phyloP scores from a whole-genome alignment of 2,113 vertebrate species.

The Epinephelus cyanopodus region DNA sequence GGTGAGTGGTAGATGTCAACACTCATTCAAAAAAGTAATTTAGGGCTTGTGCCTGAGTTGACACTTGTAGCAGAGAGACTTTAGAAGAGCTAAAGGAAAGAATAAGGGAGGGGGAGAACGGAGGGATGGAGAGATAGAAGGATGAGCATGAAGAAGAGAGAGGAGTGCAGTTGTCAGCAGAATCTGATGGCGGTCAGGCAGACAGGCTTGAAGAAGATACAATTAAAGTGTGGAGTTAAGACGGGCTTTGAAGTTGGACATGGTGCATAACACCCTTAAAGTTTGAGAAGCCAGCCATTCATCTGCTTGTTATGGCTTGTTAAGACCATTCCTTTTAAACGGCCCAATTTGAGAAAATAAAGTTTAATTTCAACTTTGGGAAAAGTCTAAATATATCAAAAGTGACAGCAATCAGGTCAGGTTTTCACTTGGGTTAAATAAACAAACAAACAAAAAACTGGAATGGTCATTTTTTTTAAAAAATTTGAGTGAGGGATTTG shows the following conservation, averaged over 20 bases:
- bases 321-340: constrained; percentile 82
- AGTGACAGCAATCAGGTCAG: constrained; percentile 44
- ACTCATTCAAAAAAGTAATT: constrained; percentile 71
- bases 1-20: constrained; percentile 68
- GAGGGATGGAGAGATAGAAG: constrained; percentile 72
- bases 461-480: constrained; percentile 50
- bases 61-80: constrained; percentile 78
- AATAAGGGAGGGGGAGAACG: constrained; percentile 25
- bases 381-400: constrained; percentile 69
- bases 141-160: constrained; percentile 74
- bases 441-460: constrained; percentile 12
- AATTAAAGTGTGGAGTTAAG: constrained; percentile 91
- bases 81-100: constrained; percentile 51
- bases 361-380: constrained; percentile 81
- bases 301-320: constrained; percentile 83
- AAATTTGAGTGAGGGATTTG: constrained; percentile 55
- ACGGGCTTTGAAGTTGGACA: constrained; percentile 90
- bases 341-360: constrained; percentile 82
- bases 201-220: constrained; percentile 87
- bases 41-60: constrained; percentile 67
- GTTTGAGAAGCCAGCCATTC: constrained; percentile 79
- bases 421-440: constrained; percentile 30
- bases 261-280: constrained; percentile 84
- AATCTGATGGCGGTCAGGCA: constrained; percentile 86
- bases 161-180: constrained; percentile 88